Conservation (phyloP, 2,888 invertebrate species). For the Diarsia dahlii region DNA sequence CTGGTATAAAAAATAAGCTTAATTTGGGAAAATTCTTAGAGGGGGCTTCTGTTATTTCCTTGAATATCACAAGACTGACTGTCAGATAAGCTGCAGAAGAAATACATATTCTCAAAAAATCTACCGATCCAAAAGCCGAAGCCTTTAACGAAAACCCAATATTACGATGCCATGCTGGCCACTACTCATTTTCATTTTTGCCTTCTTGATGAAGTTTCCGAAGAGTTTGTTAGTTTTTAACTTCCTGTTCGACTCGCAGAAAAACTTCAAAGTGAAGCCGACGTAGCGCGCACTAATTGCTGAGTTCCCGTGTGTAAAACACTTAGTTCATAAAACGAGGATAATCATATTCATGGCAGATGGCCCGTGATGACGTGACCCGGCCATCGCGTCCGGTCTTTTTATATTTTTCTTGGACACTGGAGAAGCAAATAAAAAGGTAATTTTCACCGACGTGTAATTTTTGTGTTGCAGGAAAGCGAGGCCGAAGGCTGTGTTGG, state of each 20-base stretch:
- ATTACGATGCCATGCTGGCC: conserved; percentile 12
- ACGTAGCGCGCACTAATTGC: conserved; percentile 53
- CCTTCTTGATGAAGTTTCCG: conserved; percentile 16
- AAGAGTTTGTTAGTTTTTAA: conserved; percentile 45
- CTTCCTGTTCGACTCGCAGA: conserved; percentile 29
- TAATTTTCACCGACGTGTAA: conserved; percentile 10
- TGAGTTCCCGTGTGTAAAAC: conserved; percentile 53
- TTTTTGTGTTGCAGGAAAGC: background rate
- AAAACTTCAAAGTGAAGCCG: conserved; percentile 34
- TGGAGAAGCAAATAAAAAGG: conserved; percentile 33
- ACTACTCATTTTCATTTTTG: conserved; percentile 32
- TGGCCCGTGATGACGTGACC: conserved; percentile 52
- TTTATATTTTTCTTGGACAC: conserved; percentile 29
- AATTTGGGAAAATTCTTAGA: background rate
- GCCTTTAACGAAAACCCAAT: background rate
- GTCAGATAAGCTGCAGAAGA: background rate
- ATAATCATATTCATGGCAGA: conserved; percentile 61
- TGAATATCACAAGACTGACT: background rate
- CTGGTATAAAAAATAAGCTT: background rate
- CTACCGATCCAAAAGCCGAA: too few relatives aligned
- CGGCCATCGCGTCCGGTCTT: conserved; percentile 31
- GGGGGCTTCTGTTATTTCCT: background rate
- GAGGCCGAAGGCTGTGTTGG: background rate
- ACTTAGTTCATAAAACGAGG: conserved; percentile 59
- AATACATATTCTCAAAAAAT: background rate